Evolutionary conservation across 2,888 invertebrate genomes (phyloP).

Genomic region (Lucinisca nassula): DNA sequence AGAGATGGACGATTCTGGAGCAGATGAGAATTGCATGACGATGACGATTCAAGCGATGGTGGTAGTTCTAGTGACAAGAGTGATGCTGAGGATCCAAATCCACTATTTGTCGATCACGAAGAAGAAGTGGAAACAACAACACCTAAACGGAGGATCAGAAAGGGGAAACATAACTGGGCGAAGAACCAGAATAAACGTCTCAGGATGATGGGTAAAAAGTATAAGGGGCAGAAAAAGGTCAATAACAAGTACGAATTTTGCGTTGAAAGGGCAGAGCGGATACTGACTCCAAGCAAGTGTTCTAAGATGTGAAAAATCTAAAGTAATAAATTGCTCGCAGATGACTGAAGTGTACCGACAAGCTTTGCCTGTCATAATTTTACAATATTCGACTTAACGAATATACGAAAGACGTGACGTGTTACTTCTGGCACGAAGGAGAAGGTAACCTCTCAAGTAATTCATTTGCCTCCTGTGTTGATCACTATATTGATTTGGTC

Average conservation of each 20-base stretch:
- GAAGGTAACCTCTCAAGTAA: constrained; percentile 57
- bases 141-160: background rate
- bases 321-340: background rate
- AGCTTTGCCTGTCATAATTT: constrained; percentile 58
- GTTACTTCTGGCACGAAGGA: constrained; percentile 69
- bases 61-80: background rate
- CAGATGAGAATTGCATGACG: background rate
- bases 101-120: background rate
- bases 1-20: background rate
- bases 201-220: constrained; percentile 6
- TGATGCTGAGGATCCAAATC: background rate
- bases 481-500: constrained; percentile 29
- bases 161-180: background rate
- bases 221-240: background rate
- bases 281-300: constrained; percentile 3
- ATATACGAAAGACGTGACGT: constrained; percentile 27
- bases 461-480: constrained; percentile 45
- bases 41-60: background rate
- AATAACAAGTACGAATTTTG: background rate
- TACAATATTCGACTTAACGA: constrained; percentile 54
- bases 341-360: background rate
- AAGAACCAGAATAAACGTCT: constrained; percentile 12
- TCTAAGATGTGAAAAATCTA: constrained; percentile 12
- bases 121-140: background rate
- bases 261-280: background rate